phyloP scores from a whole-genome alignment of 1,140 invertebrate genomes.

The Hermetia illucens region DNA sequence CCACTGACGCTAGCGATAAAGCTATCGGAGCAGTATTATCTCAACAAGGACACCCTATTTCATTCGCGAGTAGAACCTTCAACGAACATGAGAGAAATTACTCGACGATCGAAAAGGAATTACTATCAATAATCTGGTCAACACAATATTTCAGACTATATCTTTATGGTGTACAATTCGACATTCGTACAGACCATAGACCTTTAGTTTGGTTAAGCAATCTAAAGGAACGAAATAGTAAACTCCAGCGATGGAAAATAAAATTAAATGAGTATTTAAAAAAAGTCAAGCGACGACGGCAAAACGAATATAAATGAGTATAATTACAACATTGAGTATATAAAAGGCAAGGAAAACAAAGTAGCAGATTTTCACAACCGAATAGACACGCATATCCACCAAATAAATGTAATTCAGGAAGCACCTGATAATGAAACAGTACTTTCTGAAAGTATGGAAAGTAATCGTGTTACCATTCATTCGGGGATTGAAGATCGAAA shows the following conservation, averaged over 20 bases:
- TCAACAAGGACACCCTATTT: constrained; percentile 12
- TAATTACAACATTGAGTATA: constrained; percentile 26
- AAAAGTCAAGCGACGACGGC: no score
- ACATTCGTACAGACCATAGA: constrained; percentile 5
- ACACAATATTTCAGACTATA: constrained; percentile 30
- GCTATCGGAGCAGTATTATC: constrained; percentile 19
- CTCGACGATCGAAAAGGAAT: constrained; percentile 19
- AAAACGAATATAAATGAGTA: no score
- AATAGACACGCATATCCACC: no score
- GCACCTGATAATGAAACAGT: no score
- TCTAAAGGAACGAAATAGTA: constrained; percentile 20
- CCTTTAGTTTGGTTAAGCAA: constrained; percentile 21
- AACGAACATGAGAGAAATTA: constrained; percentile 14
- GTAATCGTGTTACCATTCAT: not conserved
- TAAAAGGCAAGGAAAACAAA: constrained; percentile 19
- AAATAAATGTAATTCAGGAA: constrained; percentile 6
- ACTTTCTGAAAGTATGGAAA: not conserved
- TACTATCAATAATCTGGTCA: constrained; percentile 23
- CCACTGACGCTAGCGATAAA: constrained; percentile 18
- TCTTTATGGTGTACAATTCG: constrained; percentile 21
- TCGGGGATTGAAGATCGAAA: not conserved
- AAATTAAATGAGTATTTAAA: constrained; percentile 16
- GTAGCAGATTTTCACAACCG: no score
- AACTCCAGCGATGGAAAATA: constrained; percentile 14
- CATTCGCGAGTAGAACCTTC: constrained; percentile 12